Evolutionary conservation across 2,113 vertebrate species (phyloP).

Genomic region (Dinomys branickii): DNA sequence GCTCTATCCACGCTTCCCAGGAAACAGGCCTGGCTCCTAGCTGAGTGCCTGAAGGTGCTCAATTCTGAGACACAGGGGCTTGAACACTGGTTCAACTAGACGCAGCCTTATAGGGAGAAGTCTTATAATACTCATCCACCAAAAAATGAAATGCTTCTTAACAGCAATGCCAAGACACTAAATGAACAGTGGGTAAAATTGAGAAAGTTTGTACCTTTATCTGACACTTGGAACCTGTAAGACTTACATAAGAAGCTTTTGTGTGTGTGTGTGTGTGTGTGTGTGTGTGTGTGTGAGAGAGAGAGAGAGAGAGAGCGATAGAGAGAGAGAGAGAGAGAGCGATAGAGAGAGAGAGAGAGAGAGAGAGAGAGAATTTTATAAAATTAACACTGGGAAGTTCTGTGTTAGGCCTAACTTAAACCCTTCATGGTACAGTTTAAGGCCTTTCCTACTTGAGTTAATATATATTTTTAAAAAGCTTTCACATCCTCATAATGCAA

Average conservation of each 20-base stretch:
- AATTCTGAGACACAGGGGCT: neutral
- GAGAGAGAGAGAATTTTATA: neutral
- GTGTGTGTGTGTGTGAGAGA: too few species aligned
- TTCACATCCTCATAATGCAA: slow-evolving; percentile 65
- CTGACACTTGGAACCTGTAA: slow-evolving; percentile 16
- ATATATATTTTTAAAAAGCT: slow-evolving; percentile 70
- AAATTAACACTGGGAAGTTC: slow-evolving; percentile 65
- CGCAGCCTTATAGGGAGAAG: slow-evolving; percentile 8
- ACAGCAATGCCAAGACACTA: slow-evolving; percentile 17
- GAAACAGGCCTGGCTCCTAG: neutral
- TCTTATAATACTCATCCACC: neutral
- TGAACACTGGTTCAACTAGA: neutral
- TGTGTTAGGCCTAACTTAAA: slow-evolving; percentile 54
- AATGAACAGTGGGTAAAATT: slow-evolving; percentile 40
- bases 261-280: too few species aligned
- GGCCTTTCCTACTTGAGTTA: slow-evolving; percentile 63
- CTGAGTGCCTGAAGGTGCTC: slow-evolving; percentile 44
- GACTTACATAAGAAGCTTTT: neutral
- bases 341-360: neutral
- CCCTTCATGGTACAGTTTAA: slow-evolving; percentile 43
- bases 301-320: neutral
- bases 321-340: neutral
- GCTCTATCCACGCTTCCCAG: neutral
- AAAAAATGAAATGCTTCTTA: neutral
- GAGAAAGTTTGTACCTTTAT: slow-evolving; percentile 19